phyloP scores from a whole-genome alignment of 2,113 vertebrate genomes.

The Benthochromis sp. region DNA sequence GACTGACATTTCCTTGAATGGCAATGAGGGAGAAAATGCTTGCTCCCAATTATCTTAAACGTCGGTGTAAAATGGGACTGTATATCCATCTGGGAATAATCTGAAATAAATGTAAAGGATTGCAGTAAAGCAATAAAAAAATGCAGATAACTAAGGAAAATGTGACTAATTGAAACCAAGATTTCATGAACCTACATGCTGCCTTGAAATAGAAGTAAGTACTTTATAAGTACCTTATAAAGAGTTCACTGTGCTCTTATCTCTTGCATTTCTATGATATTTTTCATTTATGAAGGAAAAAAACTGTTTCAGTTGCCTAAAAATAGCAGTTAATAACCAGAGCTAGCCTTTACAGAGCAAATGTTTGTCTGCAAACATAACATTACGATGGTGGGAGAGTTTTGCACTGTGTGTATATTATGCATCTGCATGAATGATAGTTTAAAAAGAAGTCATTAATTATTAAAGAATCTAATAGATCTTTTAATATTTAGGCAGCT shows the following conservation, averaged over 20 bases:
- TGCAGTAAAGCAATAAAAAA: background rate
- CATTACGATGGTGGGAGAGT: background rate
- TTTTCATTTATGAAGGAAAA: background rate
- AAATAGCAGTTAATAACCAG: background rate
- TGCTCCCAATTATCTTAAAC: slow-evolving; percentile 38
- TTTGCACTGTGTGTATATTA: background rate
- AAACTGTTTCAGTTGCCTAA: background rate
- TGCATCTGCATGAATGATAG: background rate
- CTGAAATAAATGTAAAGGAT: background rate
- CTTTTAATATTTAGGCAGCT: background rate
- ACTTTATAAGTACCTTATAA: background rate
- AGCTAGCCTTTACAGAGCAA: background rate
- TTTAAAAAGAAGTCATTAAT: background rate
- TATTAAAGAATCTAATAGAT: background rate
- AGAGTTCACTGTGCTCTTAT: background rate
- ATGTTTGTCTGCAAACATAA: background rate
- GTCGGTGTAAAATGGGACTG: background rate
- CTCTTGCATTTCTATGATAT: background rate
- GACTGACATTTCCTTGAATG: slow-evolving; percentile 64
- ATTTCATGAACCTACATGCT: background rate
- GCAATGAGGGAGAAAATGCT: slow-evolving; percentile 12
- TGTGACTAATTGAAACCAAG: background rate
- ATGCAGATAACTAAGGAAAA: background rate
- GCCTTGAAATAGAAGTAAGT: background rate
- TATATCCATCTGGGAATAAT: background rate